Base-by-base conservation (phyloP, 2,888 invertebrate genomes). In the Laspeyria flexula region DNA sequence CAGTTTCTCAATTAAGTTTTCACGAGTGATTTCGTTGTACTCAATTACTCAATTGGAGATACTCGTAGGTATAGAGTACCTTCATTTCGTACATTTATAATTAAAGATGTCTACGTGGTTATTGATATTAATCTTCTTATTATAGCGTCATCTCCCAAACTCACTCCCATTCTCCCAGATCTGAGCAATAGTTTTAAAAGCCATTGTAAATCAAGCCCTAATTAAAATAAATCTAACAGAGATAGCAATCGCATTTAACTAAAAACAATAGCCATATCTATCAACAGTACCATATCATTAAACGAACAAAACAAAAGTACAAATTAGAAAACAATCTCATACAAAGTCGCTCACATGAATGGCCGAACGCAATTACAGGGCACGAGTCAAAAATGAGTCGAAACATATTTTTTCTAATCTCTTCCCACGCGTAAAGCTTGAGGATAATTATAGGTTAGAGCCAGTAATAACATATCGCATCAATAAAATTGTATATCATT, bases 401-500 rank as follows among this genome's bases (percentile, higher is more conserved):
- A 76, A 85, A 81, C 77, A 82, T 74, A 71, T 77, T 90, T 90
- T 92, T 89, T 88, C 88, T 89, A 89, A 90, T 81, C 81, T 83
- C 88, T 92, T 92, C 91, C 92, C 91, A 92, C 92, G 91, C 89
- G 85, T 81, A 78, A 83, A 84, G 83, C 85, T 83, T 74, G 76
- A 77, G 71, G 73, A 83, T 92, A 91, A 92, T 92, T 88, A 90
- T 85, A 87, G 88, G 90, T 89, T 90, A 81, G 81, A 81, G 75
- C 75, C 82, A 27, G 85, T 92, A 92, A 92, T 92, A 91, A 92
- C 88, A 90, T 85, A 90, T 91, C 88, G 86, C 88, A 86, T 86
- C 88, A 88, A 89, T 90, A 86, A 91, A 91, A 91, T 90, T 90
- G 90, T 91, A 90, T 90, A 92, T 90, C 90, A 90, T 90, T 90